Evolutionary conservation across 2,797 vertebrate species (phyloP), one percentile per base, ranked within the genome.

Genomic region (Coregonus sp.): DNA sequence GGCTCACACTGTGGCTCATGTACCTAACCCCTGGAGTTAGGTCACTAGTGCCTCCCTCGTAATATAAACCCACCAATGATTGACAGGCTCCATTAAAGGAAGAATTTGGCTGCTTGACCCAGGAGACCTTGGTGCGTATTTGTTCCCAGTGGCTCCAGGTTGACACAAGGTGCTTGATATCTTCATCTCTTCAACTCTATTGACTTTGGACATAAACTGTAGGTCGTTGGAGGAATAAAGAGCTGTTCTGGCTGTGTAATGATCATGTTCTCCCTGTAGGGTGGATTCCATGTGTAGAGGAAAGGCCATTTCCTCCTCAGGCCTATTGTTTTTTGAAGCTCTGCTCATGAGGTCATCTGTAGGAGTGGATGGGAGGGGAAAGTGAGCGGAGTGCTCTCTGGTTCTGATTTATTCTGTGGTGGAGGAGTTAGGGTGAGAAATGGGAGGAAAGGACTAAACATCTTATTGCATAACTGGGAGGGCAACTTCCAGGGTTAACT

Each of bases 301-400:
- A 91, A 91, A 77, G 79, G 72, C 80, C 0, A 74, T 82, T 91
- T 91, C 90, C 90, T 91, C 84, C 87, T 78, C 82, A 75, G 78
- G 75, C 78, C 69, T 76, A 78, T 92, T 93, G 92, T 92, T 81
- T 83, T 77, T 80, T 81, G 75, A 86, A 75, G 73, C 59, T 80
- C 75, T 73, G 37, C 2, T 77, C 67, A 81, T 93, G 86, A 92
- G 84, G 85, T 91, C 92, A 88, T 87, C 59, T 11, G 69, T 18
- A 29, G 76, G 81, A 87, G 78, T 59, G 52, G 84, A 52, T 80
- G 75, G 68, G 73, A 84, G 81, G 56, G 33, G 63, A 81, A 70
- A 61, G 35, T 35, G 4, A 15, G 77, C 2, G 68, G 80, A 78
- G 70, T 85, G 72, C 69, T 59, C 35, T 80, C 75, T 75, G 75